Percentiles rank a stretch among this genome's conserved stretches.
phyloP scores from a whole-genome alignment of 2,888 invertebrate genomes.

The Sicus ferrugineus region DNA sequence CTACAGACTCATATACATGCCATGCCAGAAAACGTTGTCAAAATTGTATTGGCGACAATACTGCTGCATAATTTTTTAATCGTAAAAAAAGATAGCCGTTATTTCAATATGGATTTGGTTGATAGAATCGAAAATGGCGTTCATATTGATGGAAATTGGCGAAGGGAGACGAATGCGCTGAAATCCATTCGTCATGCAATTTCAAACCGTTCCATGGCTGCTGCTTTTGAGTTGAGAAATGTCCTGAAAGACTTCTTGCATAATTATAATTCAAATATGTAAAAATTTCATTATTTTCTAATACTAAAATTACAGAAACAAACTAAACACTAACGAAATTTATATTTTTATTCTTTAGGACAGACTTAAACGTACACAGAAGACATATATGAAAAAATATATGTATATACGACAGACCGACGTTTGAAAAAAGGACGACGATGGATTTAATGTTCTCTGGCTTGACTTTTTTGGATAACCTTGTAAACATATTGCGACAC shows the following conservation, averaged over 20 bases:
- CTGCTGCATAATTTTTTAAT: conserved; percentile 27
- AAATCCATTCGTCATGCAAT: not conserved
- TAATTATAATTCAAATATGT: not conserved
- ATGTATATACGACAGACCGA: too few relatives aligned
- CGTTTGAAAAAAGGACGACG: too few relatives aligned
- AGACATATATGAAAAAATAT: too few relatives aligned
- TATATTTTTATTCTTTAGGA: too few relatives aligned
- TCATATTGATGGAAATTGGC: not conserved
- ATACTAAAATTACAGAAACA: too few relatives aligned
- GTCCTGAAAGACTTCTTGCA: not conserved
- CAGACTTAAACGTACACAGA: too few relatives aligned
- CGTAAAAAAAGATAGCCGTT: conserved; percentile 2
- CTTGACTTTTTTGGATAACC: too few relatives aligned
- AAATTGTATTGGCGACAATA: conserved; percentile 13
- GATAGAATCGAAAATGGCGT: not conserved
- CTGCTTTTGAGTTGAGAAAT: not conserved
- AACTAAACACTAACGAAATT: too few relatives aligned
- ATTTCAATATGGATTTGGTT: conserved; percentile 5
- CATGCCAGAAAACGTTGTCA: conserved; percentile 10
- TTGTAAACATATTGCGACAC: too few relatives aligned
- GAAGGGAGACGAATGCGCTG: not conserved
- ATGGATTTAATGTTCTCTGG: too few relatives aligned
- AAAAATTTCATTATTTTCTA: too few relatives aligned
- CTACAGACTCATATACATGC: conserved; percentile 19
- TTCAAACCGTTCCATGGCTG: not conserved